phyloP scores from a whole-genome alignment of 2,797 vertebrate genomes.

The Darevskia nairensis region DNA sequence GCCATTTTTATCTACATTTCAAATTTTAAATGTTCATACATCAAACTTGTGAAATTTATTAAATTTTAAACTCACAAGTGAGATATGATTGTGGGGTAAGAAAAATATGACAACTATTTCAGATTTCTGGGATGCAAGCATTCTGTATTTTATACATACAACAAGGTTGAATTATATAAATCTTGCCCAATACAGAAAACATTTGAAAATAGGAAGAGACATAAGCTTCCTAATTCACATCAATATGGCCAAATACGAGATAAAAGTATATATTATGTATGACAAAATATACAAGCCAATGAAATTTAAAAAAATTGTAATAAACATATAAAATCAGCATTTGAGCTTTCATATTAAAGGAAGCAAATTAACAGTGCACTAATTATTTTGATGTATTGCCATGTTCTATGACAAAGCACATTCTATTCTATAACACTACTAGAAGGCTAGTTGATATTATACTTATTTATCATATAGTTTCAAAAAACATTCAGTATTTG shows the following conservation, averaged over 20 bases:
- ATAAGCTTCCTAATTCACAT: neutral
- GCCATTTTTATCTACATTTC: neutral
- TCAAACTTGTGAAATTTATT: neutral
- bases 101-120: neutral
- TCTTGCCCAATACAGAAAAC: neutral
- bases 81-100: neutral
- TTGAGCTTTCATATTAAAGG: neutral
- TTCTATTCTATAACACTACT: neutral
- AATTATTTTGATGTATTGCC: neutral
- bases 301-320: neutral
- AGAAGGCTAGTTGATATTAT: neutral
- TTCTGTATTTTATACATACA: neutral
- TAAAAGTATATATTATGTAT: neutral
- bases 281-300: neutral
- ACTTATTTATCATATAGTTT: neutral
- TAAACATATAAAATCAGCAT: neutral
- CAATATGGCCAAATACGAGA: neutral
- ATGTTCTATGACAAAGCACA: neutral
- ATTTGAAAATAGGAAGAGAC: neutral
- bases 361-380: neutral
- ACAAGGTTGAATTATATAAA: neutral
- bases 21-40: neutral
- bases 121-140: conserved; percentile 1
- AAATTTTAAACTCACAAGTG: neutral
- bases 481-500: neutral